Percentiles rank a stretch among this genome's conserved stretches.
Evolutionary conservation across 2,888 invertebrate genomes (phyloP).

Genomic region (Hyposoter didymator): DNA sequence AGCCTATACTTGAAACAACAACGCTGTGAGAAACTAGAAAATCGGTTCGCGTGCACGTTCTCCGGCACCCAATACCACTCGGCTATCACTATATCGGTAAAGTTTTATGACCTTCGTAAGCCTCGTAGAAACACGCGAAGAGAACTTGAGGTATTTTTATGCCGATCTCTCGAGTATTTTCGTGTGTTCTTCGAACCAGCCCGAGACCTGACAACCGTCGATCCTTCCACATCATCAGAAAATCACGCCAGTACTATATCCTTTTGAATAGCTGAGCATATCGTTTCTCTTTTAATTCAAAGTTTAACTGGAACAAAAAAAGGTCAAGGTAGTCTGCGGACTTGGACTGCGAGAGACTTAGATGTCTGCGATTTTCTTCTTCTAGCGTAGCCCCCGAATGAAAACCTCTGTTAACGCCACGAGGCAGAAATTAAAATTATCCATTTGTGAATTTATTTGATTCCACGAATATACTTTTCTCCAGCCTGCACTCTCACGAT

Average conservation of each 20-base stretch:
- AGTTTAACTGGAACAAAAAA: neutral
- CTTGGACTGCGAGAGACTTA: neutral
- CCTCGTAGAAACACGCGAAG: constrained; percentile 48
- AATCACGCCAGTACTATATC: neutral
- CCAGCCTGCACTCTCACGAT: neutral
- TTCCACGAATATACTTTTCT: neutral
- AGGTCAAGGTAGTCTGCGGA: neutral
- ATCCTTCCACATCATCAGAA: neutral
- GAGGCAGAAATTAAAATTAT: neutral
- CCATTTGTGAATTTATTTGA: neutral
- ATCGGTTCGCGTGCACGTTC: constrained; percentile 58
- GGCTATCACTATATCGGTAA: constrained; percentile 52
- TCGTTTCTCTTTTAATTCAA: neutral
- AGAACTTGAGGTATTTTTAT: constrained; percentile 62
- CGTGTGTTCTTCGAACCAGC: constrained; percentile 21
- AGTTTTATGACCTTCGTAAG: constrained; percentile 60
- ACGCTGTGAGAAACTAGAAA: constrained; percentile 62
- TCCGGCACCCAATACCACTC: constrained; percentile 45
- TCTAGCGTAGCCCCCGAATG: neutral
- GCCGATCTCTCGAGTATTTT: constrained; percentile 37
- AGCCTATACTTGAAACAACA: constrained; percentile 28
- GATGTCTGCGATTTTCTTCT: neutral
- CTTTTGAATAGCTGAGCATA: neutral
- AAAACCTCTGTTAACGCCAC: neutral
- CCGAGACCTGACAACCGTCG: constrained; percentile 19